phyloP scores from a whole-genome alignment of 2,888 invertebrate species.

The Campoplex nolae region DNA sequence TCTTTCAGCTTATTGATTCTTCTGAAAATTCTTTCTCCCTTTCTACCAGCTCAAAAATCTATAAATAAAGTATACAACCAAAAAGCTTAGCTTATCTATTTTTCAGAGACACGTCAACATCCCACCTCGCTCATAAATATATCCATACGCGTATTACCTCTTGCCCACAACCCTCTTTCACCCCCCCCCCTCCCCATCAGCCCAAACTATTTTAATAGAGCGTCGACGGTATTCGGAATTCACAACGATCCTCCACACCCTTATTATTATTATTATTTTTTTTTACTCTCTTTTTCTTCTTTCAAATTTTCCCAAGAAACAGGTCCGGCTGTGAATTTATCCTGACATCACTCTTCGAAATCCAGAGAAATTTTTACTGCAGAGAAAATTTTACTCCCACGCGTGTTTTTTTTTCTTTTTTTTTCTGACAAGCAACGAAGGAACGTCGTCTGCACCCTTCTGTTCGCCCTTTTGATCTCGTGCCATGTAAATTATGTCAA shows the following conservation, averaged over 20 bases:
- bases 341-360: slow-evolving; percentile 10
- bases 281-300: slow-evolving; percentile 14
- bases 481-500: slow-evolving; percentile 54
- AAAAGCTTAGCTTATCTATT: slow-evolving; percentile 32
- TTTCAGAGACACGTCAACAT: neutral
- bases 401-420: neutral
- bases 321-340: slow-evolving; percentile 17
- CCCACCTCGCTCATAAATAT: neutral
- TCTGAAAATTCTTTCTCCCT: neutral
- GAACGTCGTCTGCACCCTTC: neutral
- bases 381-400: slow-evolving; percentile 17
- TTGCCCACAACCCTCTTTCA: neutral
- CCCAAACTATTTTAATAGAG: slow-evolving; percentile 29
- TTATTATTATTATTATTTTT: neutral
- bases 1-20: neutral
- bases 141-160: slow-evolving; percentile 15
- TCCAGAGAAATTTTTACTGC: slow-evolving; percentile 10
- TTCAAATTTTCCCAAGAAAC: slow-evolving; percentile 19
- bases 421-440: neutral
- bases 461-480: slow-evolving; percentile 28
- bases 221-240: slow-evolving; percentile 42
- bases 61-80: slow-evolving; percentile 51
- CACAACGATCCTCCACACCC: slow-evolving; percentile 32
- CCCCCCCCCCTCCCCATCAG: neutral
- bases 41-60: slow-evolving; percentile 33